Evolutionary conservation across 2,113 vertebrate genomes (phyloP).

Genomic region (Nothoprocta pentlandii): DNA sequence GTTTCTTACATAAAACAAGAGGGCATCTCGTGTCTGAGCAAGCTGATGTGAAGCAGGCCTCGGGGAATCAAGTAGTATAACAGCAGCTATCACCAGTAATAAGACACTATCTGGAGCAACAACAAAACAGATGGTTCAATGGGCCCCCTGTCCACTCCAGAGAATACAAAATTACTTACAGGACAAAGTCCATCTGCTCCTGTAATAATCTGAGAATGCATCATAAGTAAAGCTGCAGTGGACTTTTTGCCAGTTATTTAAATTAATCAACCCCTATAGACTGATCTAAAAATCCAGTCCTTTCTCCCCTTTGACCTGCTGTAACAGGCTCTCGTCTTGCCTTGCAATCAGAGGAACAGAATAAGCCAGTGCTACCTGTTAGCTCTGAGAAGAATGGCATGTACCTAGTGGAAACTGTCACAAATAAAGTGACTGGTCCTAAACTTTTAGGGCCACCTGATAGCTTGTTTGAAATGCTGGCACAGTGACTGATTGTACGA

Average conservation of each 20-base stretch:
- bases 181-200: slow-evolving; percentile 66
- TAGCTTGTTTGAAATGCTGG: slow-evolving; percentile 9
- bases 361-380: neutral
- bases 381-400: neutral
- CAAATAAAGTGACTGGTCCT: slow-evolving; percentile 13
- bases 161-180: slow-evolving; percentile 58
- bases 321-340: neutral
- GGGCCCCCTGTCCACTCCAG: slow-evolving; percentile 12
- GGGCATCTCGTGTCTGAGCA: neutral
- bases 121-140: slow-evolving; percentile 54
- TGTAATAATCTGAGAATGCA: slow-evolving; percentile 44
- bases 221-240: slow-evolving; percentile 9
- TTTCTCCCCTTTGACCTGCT: neutral
- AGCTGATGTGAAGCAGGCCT: neutral
- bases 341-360: neutral
- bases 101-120: slow-evolving; percentile 43
- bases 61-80: neutral
- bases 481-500: neutral
- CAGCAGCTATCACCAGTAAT: slow-evolving; percentile 2
- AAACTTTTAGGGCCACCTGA: slow-evolving; percentile 21
- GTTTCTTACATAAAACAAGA: slow-evolving; percentile 12
- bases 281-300: neutral
- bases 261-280: slow-evolving; percentile 15
- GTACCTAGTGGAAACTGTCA: neutral
- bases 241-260: slow-evolving; percentile 35